Evolutionary conservation across 2,113 vertebrate genomes (phyloP).

Genomic region (Orcinus orca): DNA sequence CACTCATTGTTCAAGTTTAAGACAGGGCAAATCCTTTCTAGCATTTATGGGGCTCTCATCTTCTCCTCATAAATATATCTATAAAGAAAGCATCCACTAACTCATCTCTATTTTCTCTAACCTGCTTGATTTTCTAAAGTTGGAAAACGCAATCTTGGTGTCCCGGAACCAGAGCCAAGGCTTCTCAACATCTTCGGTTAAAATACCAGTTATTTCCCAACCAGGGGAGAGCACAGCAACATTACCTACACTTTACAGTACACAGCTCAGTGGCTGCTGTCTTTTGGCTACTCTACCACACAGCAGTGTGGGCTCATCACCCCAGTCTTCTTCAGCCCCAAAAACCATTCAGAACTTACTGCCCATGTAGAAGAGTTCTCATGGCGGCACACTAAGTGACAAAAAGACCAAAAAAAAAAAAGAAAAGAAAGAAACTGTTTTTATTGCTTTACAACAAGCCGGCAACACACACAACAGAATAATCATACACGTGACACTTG

Average conservation of each 20-base stretch:
- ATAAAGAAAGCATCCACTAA: background rate
- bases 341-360: background rate
- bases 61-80: background rate
- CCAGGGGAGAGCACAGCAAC: background rate
- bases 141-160: background rate
- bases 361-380: background rate
- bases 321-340: background rate
- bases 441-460: slow-evolving; percentile 70
- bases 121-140: background rate
- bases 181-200: background rate
- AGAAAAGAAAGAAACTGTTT: background rate
- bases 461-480: slow-evolving; percentile 49
- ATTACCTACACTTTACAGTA: background rate
- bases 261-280: background rate
- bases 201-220: background rate
- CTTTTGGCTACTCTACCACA: background rate
- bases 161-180: background rate
- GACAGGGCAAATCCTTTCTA: background rate
- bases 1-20: slow-evolving; percentile 9
- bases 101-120: background rate
- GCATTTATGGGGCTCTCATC: background rate
- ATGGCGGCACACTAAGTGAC: slow-evolving; percentile 19
- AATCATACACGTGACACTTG: slow-evolving; percentile 36
- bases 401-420: background rate
- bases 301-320: background rate